Evolutionary conservation across 2,797 vertebrate genomes (phyloP).

Genomic region (Triplophysa yarkandensis): DNA sequence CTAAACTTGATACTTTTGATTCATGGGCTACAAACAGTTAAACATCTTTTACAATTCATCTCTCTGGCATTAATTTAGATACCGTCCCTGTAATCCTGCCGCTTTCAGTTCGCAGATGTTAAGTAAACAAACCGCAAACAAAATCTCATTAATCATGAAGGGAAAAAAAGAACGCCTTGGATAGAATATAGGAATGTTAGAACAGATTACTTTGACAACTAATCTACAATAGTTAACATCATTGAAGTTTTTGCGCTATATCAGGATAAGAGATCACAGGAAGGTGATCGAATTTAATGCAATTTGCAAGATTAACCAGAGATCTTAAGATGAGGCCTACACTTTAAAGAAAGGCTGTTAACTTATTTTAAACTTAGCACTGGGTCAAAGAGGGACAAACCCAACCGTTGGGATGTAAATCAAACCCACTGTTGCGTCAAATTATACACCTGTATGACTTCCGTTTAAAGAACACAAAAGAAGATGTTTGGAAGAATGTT

Average conservation of each 20-base stretch:
- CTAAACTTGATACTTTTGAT: conserved; percentile 12
- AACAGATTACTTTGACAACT: background rate
- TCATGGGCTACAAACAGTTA: conserved; percentile 1
- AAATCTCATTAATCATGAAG: conserved; percentile 8
- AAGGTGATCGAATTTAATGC: background rate
- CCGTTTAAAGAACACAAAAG: too few species aligned
- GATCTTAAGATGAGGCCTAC: background rate
- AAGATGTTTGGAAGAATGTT: too few species aligned
- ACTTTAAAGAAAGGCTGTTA: too few species aligned
- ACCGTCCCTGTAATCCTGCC: background rate
- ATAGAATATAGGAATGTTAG: background rate
- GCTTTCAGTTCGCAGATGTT: background rate
- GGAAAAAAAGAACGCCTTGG: background rate
- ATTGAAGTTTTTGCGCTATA: background rate
- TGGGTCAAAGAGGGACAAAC: too few species aligned
- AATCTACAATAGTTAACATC: background rate
- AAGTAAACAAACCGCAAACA: background rate
- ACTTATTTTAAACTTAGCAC: too few species aligned
- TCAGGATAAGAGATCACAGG: background rate
- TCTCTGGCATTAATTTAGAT: background rate
- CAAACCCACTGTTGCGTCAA: too few species aligned
- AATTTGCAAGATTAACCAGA: background rate
- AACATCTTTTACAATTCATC: conserved; percentile 6
- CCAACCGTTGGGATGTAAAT: too few species aligned
- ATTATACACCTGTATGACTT: too few species aligned